Conservation (phyloP, 2,113 vertebrate genomes). For the Miniopterus natalensis region DNA sequence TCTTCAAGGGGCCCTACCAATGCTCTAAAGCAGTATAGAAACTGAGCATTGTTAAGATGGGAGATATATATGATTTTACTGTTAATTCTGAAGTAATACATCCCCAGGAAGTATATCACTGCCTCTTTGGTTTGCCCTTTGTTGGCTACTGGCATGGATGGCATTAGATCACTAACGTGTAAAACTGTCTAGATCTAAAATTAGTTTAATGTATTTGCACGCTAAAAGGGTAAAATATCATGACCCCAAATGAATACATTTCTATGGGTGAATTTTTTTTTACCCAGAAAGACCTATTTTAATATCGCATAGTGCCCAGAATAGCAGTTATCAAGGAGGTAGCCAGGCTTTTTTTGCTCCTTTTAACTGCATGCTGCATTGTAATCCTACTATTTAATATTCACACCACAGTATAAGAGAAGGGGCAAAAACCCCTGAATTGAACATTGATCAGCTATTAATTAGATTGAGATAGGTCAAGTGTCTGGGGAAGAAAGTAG, state of each 20-base stretch:
- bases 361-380: conserved; percentile 24
- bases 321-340: background rate
- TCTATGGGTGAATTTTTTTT: background rate
- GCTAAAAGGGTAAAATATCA: background rate
- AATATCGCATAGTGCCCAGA: background rate
- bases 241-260: background rate
- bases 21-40: background rate
- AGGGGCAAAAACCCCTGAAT: background rate
- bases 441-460: background rate
- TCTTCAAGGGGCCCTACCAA: background rate
- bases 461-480: background rate
- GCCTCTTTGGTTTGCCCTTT: background rate
- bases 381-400: conserved; percentile 6
- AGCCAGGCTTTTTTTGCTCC: background rate
- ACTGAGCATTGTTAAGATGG: background rate
- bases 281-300: background rate
- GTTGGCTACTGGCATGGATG: background rate
- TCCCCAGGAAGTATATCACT: background rate
- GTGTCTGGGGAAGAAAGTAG: background rate
- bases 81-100: conserved; percentile 10
- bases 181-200: conserved; percentile 1
- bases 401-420: background rate
- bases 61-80: background rate
- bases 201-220: background rate
- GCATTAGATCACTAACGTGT: conserved; percentile 10